Percentiles rank a stretch among this genome's conserved stretches.
Evolutionary conservation across 2,797 vertebrate genomes (phyloP).

Genomic region (Dicrostonyx torquatus): DNA sequence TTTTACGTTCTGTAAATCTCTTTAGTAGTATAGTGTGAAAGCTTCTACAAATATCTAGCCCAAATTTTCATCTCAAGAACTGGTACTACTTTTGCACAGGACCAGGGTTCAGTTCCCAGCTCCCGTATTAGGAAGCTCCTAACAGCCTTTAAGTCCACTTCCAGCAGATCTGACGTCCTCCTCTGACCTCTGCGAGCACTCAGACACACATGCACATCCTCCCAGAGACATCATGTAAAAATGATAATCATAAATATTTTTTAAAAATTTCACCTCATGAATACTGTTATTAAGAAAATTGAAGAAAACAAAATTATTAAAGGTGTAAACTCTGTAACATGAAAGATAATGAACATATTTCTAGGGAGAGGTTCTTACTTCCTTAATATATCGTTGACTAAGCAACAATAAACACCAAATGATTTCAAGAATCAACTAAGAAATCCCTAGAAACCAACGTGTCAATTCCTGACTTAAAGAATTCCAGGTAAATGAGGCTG

Average conservation of each 20-base stretch:
- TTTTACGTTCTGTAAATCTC: not conserved
- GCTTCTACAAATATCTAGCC: not conserved
- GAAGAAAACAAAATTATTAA: not conserved
- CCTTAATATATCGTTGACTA: not conserved
- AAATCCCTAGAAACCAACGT: conserved; percentile 7
- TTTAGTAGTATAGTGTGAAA: not conserved
- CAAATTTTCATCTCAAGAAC: not conserved
- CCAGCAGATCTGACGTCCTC: not conserved
- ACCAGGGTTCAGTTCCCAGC: not conserved
- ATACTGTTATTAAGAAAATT: not conserved
- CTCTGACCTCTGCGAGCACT: not conserved
- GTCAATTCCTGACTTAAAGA: conserved; percentile 28
- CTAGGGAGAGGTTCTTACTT: not conserved
- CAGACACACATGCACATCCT: not conserved
- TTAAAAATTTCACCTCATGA: not conserved
- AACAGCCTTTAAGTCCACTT: not conserved
- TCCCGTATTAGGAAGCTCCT: not conserved
- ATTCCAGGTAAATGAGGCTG: conserved; percentile 30
- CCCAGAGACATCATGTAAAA: not conserved
- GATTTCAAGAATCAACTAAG: not conserved
- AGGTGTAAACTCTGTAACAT: not conserved
- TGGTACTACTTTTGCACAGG: not conserved
- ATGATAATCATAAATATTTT: not conserved
- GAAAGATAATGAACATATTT: conserved; percentile 48
- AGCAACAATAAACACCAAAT: not conserved